Evolutionary conservation across 2,797 vertebrate species (phyloP).

Genomic region (Emydoidea blandingii): DNA sequence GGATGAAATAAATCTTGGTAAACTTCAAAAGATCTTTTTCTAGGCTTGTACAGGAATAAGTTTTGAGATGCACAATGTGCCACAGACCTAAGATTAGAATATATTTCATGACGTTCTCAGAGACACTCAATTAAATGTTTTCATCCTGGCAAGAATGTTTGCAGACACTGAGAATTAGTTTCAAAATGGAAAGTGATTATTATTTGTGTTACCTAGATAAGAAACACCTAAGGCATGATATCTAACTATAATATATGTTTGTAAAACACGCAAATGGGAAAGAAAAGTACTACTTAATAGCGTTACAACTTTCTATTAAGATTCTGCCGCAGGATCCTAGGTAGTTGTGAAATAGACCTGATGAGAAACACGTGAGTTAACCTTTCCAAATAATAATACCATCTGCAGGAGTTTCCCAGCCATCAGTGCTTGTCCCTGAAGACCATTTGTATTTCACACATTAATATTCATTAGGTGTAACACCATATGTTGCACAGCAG

Average conservation of each 20-base stretch:
- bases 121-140: not conserved
- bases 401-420: slow-evolving; percentile 80
- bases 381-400: slow-evolving; percentile 73
- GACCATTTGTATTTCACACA: slow-evolving; percentile 79
- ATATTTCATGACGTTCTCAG: not conserved
- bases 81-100: not conserved
- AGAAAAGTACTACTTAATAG: not conserved
- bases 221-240: not conserved
- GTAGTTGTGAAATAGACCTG: slow-evolving; percentile 57
- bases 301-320: slow-evolving; percentile 6
- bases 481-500: slow-evolving; percentile 88
- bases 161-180: not conserved
- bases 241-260: fast-evolving
- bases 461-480: slow-evolving; percentile 90
- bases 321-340: slow-evolving; percentile 26
- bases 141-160: not conserved
- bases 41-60: not conserved
- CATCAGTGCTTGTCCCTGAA: slow-evolving; percentile 76
- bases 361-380: slow-evolving; percentile 73
- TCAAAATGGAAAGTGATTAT: not conserved
- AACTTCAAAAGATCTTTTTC: not conserved
- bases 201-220: not conserved
- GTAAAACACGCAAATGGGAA: not conserved
- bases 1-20: not conserved
- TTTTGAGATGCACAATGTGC: not conserved